Conservation (phyloP, 2,797 vertebrate genomes). For the Etheostoma nigrum region DNA sequence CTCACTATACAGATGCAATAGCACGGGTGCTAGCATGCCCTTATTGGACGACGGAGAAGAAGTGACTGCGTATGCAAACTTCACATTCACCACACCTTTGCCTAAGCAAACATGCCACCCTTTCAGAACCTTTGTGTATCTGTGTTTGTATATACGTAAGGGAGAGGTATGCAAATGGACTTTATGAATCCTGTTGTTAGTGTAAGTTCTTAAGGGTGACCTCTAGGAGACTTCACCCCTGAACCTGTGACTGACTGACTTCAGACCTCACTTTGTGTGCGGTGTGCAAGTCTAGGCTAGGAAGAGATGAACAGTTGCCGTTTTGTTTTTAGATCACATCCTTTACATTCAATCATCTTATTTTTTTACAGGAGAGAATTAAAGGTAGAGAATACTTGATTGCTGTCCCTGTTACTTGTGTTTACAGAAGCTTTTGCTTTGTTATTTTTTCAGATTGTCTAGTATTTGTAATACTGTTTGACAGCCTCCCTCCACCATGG, state of each 20-base stretch:
- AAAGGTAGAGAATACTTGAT: conserved; percentile 70
- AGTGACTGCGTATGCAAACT: conserved; percentile 76
- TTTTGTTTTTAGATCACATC: conserved; percentile 54
- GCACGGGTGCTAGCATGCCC: conserved; percentile 74
- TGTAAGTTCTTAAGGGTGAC: conserved; percentile 42
- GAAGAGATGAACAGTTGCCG: conserved; percentile 23
- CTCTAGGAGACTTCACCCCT: conserved; percentile 32
- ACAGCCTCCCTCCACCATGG: conserved; percentile 50
- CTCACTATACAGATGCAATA: conserved; percentile 78
- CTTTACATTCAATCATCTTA: conserved; percentile 64
- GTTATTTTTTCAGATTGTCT: conserved; percentile 63
- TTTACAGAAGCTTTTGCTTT: conserved; percentile 79
- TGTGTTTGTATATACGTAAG: conserved; percentile 48
- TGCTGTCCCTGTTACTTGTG: conserved; percentile 73
- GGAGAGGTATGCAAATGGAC: conserved; percentile 81
- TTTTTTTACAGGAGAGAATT: conserved; percentile 40
- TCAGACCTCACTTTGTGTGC: conserved; percentile 50
- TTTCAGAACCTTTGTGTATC: conserved; percentile 37
- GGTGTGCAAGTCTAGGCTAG: conserved; percentile 49
- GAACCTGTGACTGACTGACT: conserved; percentile 54
- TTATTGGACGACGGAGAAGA: conserved; percentile 59
- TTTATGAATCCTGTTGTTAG: conserved; percentile 51
- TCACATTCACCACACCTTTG: conserved; percentile 73
- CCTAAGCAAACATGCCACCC: conserved; percentile 73
- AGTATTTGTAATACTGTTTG: conserved; percentile 54